Base-by-base conservation (phyloP, 2,113 vertebrate genomes). In the Hydropotes inermis region DNA sequence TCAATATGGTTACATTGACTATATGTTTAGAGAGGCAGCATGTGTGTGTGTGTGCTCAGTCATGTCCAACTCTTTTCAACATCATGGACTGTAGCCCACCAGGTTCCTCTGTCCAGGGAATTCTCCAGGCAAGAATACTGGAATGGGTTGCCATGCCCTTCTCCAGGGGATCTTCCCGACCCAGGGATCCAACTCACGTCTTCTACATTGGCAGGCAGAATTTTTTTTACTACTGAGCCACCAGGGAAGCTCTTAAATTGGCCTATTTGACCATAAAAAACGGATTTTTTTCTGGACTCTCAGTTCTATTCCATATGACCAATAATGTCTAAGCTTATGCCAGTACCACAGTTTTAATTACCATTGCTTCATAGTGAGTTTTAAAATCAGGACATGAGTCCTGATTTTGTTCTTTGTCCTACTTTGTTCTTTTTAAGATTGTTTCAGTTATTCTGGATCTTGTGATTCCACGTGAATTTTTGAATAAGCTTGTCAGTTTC, bases 401-500 rank as follows among this genome's bases (percentile, higher is more conserved):
- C n/a, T n/a, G n/a, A n/a, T n/a, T n/a, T n/a, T n/a, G n/a, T n/a
- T n/a, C n/a, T n/a, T n/a, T n/a, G n/a, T 36, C 87, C 55, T 87
- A 64, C 39, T 83, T 87, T 91, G 82, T 83, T 91, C 60, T 90
- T 96, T 93, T 79, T 5, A 79, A 90, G 36, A 74, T 74, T 93
- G 8, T 91, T 95, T 93, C 70, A 13, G 33, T 84, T 95, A 61
- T 87, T 92, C 54, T 47, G 23, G 39, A n/a, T 88, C 67, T 87
- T 87, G 33, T 30, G 45, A 94, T 70, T 95, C 70, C 47, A 83
- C 61, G 61, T 74, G 74, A 94, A 70, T 83, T 87, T 89, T 90
- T 95, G 3, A 70, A 92, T 94, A 83, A 92, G 8, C 57, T 94
- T 94, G 82, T 91, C 57, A 92, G 45, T 70, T 95, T 92, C 70